Conservation (phyloP, 2,888 invertebrate genomes). For the Brachyopa scutellaris region DNA sequence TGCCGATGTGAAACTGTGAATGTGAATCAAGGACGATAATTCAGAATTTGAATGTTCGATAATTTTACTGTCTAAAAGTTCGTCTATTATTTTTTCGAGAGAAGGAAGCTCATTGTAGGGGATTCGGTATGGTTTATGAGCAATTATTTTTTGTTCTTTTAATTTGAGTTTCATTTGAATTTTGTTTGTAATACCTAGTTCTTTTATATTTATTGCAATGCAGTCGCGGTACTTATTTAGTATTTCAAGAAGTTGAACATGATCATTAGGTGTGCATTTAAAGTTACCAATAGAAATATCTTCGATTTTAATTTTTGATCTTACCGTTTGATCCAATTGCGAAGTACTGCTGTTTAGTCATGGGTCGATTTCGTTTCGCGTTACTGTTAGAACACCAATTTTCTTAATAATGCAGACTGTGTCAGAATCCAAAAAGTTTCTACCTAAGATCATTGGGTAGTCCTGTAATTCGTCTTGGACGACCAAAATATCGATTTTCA, state of each 20-base stretch:
- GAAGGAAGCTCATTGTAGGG: neutral
- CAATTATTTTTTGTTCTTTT: neutral
- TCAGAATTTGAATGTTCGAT: constrained; percentile 19
- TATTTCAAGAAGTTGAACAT: neutral
- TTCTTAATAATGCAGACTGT: neutral
- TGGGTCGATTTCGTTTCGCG: neutral
- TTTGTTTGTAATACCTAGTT: neutral
- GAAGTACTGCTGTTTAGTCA: neutral
- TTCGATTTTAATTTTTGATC: neutral
- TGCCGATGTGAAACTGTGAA: no score
- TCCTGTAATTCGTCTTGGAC: neutral
- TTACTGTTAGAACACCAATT: neutral
- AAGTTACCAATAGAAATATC: neutral
- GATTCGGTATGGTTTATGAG: neutral
- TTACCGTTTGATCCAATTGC: neutral
- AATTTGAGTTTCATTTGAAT: constrained; percentile 4
- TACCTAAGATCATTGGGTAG: no score
- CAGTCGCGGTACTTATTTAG: constrained; percentile 5
- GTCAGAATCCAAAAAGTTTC: neutral
- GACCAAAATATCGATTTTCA: no score
- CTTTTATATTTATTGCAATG: neutral
- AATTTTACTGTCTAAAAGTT: constrained; percentile 9
- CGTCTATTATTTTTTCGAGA: neutral
- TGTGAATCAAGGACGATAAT: constrained; percentile 1
- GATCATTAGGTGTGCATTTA: neutral